Evolutionary conservation across 1,140 invertebrate genomes (phyloP).

Genomic region (Drosophila pallidifrons): DNA sequence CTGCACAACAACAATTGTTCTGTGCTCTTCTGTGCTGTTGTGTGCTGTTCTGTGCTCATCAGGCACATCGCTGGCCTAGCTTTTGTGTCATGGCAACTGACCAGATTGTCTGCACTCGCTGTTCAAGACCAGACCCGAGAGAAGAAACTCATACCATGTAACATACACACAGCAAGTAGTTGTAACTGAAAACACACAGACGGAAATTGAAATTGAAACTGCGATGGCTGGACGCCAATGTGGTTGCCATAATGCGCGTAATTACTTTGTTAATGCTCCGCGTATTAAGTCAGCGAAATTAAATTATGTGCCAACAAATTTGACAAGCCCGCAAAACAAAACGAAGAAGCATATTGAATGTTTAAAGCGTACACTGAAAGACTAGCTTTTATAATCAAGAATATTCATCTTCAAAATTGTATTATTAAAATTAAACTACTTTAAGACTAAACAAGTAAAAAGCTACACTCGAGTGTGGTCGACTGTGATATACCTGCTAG

Average conservation of each 20-base stretch:
- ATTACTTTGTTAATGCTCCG: constrained; percentile 79
- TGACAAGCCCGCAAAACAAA: constrained; percentile 15
- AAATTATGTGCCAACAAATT: constrained; percentile 59
- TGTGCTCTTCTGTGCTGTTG: no score
- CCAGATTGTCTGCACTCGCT: background rate
- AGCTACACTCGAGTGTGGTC: no score
- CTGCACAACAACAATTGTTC: constrained; percentile 35
- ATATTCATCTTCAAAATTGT: no score
- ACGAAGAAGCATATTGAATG: constrained; percentile 24
- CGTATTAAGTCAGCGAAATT: constrained; percentile 70
- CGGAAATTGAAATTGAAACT: constrained; percentile 38
- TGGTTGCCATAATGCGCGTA: constrained; percentile 74
- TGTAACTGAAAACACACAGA: constrained; percentile 40
- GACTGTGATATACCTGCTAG: no score
- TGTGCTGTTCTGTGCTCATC: background rate
- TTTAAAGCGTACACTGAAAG: constrained; percentile 5
- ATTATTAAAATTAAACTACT: no score
- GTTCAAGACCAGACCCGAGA: background rate
- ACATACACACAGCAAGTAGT: constrained; percentile 1
- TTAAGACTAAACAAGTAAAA: no score
- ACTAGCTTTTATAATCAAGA: no score
- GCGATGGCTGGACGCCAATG: constrained; percentile 40
- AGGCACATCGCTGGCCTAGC: background rate
- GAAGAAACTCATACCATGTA: constrained; percentile 27
- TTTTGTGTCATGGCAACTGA: constrained; percentile 34